Percentiles rank a stretch among this genome's conserved stretches.
phyloP scores from a whole-genome alignment of 2,888 invertebrate species.

The Harpagoxenus sublaevis region DNA sequence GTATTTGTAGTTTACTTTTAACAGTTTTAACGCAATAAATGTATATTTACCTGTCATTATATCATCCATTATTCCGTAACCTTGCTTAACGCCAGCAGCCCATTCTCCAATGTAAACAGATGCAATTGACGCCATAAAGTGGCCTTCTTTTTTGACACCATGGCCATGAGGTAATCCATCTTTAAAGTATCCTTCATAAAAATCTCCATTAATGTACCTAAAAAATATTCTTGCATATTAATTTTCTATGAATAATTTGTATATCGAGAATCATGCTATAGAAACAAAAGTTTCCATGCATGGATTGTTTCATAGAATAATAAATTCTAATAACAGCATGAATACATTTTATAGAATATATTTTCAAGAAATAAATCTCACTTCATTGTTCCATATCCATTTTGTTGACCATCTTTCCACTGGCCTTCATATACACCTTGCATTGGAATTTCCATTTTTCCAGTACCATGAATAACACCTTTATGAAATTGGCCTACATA shows the following conservation, averaged over 20 bases:
- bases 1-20: not conserved
- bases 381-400: slow-evolving; percentile 93
- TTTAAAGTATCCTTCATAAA: slow-evolving; percentile 95
- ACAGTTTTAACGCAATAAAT: not conserved
- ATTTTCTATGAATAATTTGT: slow-evolving; percentile 4
- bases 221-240: slow-evolving; percentile 17
- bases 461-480: slow-evolving; percentile 91
- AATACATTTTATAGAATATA: not conserved
- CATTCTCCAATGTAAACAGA: slow-evolving; percentile 97
- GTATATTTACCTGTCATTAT: slow-evolving; percentile 89
- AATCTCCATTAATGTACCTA: slow-evolving; percentile 91
- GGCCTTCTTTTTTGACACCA: slow-evolving; percentile 93
- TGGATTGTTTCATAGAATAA: not conserved
- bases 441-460: slow-evolving; percentile 90
- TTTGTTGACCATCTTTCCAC: slow-evolving; percentile 94
- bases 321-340: not conserved
- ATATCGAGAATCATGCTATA: not conserved
- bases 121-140: slow-evolving; percentile 91
- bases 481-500: slow-evolving; percentile 94
- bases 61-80: slow-evolving; percentile 96
- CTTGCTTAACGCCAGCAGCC: slow-evolving; percentile 91
- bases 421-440: slow-evolving; percentile 92
- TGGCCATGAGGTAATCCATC: slow-evolving; percentile 95
- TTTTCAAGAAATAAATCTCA: slow-evolving; percentile 73
- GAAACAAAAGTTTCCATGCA: not conserved